A percentile compares a stretch with the other conserved stretches of the same genome.
Evolutionary conservation across 2,888 invertebrate species (phyloP).

Genomic region (Myopa testacea): DNA sequence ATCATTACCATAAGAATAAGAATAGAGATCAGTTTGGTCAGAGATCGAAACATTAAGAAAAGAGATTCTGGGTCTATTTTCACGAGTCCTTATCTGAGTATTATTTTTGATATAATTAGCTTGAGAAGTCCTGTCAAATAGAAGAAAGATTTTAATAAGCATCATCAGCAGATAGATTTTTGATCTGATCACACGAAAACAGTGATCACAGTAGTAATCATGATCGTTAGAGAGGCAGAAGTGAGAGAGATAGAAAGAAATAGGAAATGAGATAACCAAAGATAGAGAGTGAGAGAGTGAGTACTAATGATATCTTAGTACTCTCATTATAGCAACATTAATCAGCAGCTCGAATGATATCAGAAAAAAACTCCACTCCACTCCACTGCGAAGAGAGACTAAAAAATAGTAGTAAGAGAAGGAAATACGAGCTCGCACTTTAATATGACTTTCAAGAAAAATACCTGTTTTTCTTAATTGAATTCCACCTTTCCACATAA

Average conservation of each 20-base stretch:
- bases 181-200: no score
- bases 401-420: neutral
- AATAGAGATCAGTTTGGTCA: neutral
- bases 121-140: no score
- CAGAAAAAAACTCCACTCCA: neutral
- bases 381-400: neutral
- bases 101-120: no score
- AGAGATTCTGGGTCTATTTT: neutral
- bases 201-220: no score
- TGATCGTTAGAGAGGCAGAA: neutral
- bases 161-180: no score
- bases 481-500: slow-evolving; percentile 44
- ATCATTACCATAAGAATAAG: neutral
- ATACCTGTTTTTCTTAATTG: slow-evolving; percentile 46
- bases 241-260: neutral
- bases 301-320: neutral
- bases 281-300: neutral
- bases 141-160: no score
- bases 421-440: slow-evolving; percentile 5
- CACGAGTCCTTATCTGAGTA: no score
- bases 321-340: slow-evolving; percentile 1
- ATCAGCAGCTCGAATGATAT: neutral
- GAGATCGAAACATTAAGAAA: neutral
- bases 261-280: slow-evolving; percentile 15
- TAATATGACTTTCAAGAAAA: slow-evolving; percentile 44